Percentiles rank a stretch among this genome's conserved stretches.
phyloP scores from a whole-genome alignment of 1,140 invertebrate genomes.

The Drosophila ambigua region DNA sequence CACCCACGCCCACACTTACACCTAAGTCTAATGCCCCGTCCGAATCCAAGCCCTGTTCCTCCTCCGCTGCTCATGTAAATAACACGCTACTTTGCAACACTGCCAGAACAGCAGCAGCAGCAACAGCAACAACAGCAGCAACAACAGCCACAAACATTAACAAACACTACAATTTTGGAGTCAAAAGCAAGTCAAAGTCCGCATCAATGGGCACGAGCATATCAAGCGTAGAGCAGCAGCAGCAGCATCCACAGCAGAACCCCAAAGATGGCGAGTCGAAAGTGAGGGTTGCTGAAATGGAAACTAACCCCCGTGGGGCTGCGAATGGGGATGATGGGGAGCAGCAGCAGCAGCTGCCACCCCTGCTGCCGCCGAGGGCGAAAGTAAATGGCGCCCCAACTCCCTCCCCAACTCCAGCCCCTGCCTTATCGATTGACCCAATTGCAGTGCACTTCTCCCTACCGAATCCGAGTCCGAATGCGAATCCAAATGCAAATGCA shows the following conservation, averaged over 20 bases:
- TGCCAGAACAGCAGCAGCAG: slow-evolving; percentile 37
- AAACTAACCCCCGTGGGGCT: slow-evolving; percentile 43
- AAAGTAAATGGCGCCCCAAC: slow-evolving; percentile 62
- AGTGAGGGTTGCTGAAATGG: slow-evolving; percentile 63
- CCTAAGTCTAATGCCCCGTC: slow-evolving; percentile 11
- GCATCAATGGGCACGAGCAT: slow-evolving; percentile 67
- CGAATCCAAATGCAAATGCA: slow-evolving; percentile 16
- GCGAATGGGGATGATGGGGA: slow-evolving; percentile 22
- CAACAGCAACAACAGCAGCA: slow-evolving; percentile 28
- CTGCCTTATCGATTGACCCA: slow-evolving; percentile 80
- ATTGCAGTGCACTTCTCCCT: slow-evolving; percentile 76
- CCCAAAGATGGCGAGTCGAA: slow-evolving; percentile 51
- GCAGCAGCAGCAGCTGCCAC: slow-evolving; percentile 19
- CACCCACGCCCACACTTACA: background rate
- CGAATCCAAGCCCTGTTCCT: slow-evolving; percentile 18
- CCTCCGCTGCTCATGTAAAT: slow-evolving; percentile 64
- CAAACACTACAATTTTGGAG: slow-evolving; percentile 27
- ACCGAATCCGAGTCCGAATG: background rate
- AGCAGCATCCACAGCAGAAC: slow-evolving; percentile 13
- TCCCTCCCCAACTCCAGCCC: slow-evolving; percentile 1
- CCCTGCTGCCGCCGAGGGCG: slow-evolving; percentile 63
- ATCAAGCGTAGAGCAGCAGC: slow-evolving; percentile 69
- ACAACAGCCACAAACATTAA: slow-evolving; percentile 44
- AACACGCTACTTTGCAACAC: slow-evolving; percentile 61
- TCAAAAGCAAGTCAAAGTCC: slow-evolving; percentile 52